Evolutionary conservation across 53 echinoderm and acorn worm genomes (phyloP).

Genomic region (Arbacia lixula): DNA sequence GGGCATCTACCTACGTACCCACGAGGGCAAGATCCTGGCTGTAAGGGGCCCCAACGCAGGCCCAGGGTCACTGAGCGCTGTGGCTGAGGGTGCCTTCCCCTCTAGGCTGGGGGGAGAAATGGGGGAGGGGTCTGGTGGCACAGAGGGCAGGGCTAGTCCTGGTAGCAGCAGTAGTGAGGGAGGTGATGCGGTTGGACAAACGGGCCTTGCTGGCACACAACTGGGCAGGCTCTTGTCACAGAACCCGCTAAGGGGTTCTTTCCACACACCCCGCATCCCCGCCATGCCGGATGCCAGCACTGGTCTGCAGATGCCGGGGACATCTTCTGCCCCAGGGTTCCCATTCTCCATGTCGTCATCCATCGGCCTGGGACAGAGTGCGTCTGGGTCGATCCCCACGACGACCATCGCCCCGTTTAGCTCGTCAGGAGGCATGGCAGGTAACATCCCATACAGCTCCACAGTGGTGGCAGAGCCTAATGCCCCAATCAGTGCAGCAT

Average conservation of each 20-base stretch:
- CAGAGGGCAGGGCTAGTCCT: background rate
- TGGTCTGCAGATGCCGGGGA: background rate
- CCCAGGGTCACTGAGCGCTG: slow-evolving; percentile 32
- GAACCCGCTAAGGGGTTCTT: slow-evolving; percentile 1
- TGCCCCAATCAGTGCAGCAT: too few relatives aligned
- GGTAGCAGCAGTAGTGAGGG: background rate
- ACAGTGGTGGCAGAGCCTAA: too few relatives aligned
- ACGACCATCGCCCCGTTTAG: background rate
- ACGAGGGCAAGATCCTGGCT: slow-evolving; percentile 90
- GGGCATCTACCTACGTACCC: slow-evolving; percentile 94
- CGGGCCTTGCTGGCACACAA: slow-evolving; percentile 28
- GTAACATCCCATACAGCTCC: background rate
- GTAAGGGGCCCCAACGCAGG: slow-evolving; percentile 73
- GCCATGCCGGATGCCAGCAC: slow-evolving; percentile 8
- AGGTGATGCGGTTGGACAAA: background rate
- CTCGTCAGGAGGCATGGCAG: background rate
- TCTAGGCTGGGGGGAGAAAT: slow-evolving; percentile 2
- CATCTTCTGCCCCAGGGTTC: background rate
- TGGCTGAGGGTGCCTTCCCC: slow-evolving; percentile 39
- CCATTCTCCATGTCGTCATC: slow-evolving; percentile 21
- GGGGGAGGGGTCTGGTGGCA: background rate
- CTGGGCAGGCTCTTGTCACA: slow-evolving; percentile 36
- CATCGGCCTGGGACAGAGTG: background rate
- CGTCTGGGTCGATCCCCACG: background rate
- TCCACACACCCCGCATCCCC: background rate